phyloP scores from a whole-genome alignment of 2,888 invertebrate genomes.

The Tuberolachnus salignus region DNA sequence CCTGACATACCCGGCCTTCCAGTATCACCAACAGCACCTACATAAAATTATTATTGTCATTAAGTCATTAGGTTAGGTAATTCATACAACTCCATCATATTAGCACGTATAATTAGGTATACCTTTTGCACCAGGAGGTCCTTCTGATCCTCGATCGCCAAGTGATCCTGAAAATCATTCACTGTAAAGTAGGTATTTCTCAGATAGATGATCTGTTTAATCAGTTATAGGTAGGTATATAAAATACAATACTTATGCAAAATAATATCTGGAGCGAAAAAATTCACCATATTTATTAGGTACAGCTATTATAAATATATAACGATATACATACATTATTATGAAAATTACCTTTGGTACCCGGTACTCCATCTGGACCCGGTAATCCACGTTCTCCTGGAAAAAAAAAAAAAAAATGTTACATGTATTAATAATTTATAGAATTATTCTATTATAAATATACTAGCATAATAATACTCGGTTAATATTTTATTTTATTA shows the following conservation, averaged over 20 bases:
- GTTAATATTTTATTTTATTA: background rate
- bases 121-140: constrained; percentile 60
- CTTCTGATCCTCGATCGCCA: constrained; percentile 61
- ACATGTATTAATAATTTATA: background rate
- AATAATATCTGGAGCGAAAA: background rate
- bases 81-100: background rate
- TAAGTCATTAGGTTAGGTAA: background rate
- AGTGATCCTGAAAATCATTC: constrained; percentile 61
- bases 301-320: background rate
- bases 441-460: no score
- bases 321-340: background rate
- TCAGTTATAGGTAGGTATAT: background rate
- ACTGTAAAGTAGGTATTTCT: background rate
- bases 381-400: constrained; percentile 65
- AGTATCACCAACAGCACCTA: constrained; percentile 61
- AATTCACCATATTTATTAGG: background rate
- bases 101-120: background rate
- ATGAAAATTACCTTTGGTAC: constrained; percentile 70
- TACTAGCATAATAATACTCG: background rate
- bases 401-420: constrained; percentile 1
- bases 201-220: background rate
- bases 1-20: constrained; percentile 61
- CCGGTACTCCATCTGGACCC: constrained; percentile 77
- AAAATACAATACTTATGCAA: background rate
- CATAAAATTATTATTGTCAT: background rate